Conservation (phyloP, 2,888 invertebrate species). For the Trachelus iudaicus region DNA sequence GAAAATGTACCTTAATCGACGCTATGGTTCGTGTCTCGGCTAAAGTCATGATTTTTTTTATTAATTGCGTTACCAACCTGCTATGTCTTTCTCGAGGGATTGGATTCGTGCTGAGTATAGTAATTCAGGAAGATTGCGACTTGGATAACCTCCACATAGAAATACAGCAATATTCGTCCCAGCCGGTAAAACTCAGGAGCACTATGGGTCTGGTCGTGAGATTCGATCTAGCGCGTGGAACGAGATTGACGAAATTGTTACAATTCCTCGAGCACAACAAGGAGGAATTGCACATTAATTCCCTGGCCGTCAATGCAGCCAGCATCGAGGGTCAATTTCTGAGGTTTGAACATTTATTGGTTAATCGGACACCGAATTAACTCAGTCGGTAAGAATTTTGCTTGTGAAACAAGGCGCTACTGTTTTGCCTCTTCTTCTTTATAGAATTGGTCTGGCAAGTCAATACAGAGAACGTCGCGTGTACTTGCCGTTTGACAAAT, state of each 20-base stretch:
- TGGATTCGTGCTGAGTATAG: conserved; percentile 28
- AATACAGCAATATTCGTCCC: conserved; percentile 28
- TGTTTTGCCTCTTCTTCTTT: background rate
- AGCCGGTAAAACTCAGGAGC: conserved; percentile 25
- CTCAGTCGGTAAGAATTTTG: background rate
- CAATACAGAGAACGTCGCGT: conserved; percentile 29
- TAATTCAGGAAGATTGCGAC: conserved; percentile 24
- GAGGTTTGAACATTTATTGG: conserved; percentile 18
- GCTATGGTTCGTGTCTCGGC: conserved; percentile 23
- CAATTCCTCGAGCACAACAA: conserved; percentile 27
- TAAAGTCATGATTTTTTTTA: background rate
- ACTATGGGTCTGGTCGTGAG: conserved; percentile 30
- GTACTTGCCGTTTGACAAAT: conserved; percentile 10
- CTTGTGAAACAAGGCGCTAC: background rate
- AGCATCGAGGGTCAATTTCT: conserved; percentile 36
- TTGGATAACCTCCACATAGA: conserved; percentile 14
- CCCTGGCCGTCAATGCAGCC: conserved; percentile 27
- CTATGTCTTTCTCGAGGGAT: conserved; percentile 16
- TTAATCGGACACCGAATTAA: background rate
- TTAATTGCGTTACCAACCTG: background rate
- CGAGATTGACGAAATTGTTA: conserved; percentile 35
- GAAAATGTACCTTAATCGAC: conserved; percentile 34
- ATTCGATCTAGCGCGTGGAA: conserved; percentile 28
- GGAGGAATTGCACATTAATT: conserved; percentile 26
- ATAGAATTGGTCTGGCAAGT: conserved; percentile 34